phyloP scores from a whole-genome alignment of 1,140 invertebrate species.

The Marisa cornuarietis region DNA sequence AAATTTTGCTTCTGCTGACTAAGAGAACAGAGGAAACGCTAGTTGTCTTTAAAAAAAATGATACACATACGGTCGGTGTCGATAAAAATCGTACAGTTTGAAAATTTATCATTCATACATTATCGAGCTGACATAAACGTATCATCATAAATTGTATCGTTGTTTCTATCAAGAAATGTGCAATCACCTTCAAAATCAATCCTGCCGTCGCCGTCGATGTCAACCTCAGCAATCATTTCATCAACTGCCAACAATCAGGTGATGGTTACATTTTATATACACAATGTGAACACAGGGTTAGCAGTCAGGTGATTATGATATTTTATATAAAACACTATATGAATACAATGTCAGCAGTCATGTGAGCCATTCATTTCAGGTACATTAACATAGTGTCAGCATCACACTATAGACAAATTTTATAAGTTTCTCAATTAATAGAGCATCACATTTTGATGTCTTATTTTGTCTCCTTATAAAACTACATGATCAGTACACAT shows the following conservation, averaged over 20 bases:
- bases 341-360: too few relatives aligned
- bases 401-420: too few relatives aligned
- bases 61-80: background rate
- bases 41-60: background rate
- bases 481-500: too few relatives aligned
- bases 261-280: too few relatives aligned
- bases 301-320: too few relatives aligned
- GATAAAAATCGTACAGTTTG: background rate
- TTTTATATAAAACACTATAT: too few relatives aligned
- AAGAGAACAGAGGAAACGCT: background rate
- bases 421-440: too few relatives aligned
- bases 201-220: slow-evolving; percentile 89
- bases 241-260: slow-evolving; percentile 73
- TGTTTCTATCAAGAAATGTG: background rate
- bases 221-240: slow-evolving; percentile 99
- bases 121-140: background rate
- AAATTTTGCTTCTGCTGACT: background rate
- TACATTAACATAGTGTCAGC: too few relatives aligned
- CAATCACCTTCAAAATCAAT: slow-evolving; percentile 61
- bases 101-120: background rate
- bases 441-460: too few relatives aligned
- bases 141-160: background rate
- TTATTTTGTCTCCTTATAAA: too few relatives aligned
- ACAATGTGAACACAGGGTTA: too few relatives aligned
- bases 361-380: too few relatives aligned